Evolutionary conservation across 2,797 vertebrate genomes (phyloP).

Genomic region (Trachurus trachurus): DNA sequence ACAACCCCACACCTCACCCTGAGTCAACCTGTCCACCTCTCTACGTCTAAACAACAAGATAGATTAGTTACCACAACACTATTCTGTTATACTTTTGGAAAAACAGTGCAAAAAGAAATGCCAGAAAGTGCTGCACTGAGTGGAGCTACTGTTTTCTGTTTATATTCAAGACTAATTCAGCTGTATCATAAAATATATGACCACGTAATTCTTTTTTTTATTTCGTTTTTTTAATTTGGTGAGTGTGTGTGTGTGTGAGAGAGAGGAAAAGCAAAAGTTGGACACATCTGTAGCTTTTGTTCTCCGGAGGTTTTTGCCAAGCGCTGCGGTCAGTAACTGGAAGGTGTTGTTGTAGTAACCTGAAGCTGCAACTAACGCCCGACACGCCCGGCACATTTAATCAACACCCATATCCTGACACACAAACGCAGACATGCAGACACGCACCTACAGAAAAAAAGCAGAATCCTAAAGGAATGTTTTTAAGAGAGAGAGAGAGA

Average conservation of each 20-base stretch:
- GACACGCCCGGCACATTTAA: constrained; percentile 33
- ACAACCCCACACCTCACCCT: constrained; percentile 16
- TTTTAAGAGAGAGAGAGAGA: background rate
- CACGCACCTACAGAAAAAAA: constrained; percentile 7
- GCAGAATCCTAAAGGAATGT: constrained; percentile 16
- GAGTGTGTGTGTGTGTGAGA: constrained; percentile 8
- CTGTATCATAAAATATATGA: background rate
- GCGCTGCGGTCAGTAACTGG: constrained; percentile 30
- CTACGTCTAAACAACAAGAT: constrained; percentile 3
- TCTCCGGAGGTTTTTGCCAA: background rate
- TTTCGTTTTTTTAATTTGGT: background rate
- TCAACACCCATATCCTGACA: constrained; percentile 3
- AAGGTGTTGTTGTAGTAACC: constrained; percentile 69
- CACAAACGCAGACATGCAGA: background rate
- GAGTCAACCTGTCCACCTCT: constrained; percentile 40
- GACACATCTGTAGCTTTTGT: constrained; percentile 10
- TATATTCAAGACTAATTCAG: no score
- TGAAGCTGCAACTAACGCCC: constrained; percentile 60
- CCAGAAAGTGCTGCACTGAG: background rate
- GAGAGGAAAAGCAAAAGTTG: background rate
- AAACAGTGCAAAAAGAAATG: background rate
- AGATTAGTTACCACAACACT: background rate
- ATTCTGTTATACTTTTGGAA: background rate
- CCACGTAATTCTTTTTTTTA: background rate
- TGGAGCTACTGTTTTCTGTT: background rate